Evolutionary conservation across 2,113 vertebrate species (phyloP).

Genomic region (Dipodomys merriami): DNA sequence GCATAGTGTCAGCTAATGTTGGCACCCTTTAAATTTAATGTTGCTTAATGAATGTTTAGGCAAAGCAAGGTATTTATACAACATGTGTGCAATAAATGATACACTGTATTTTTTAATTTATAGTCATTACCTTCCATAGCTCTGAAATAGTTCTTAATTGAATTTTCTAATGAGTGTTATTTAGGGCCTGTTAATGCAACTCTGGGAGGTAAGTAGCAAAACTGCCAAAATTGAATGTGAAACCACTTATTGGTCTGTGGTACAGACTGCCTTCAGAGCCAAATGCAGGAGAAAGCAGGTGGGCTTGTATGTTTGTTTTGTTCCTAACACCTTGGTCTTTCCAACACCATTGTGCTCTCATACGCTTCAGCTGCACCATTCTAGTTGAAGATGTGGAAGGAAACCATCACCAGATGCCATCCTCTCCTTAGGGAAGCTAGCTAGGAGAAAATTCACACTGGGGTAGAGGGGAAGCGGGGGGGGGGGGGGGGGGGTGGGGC

Average conservation of each 20-base stretch:
- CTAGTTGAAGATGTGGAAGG: constrained; percentile 46
- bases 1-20: neutral
- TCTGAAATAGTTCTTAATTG: constrained; percentile 56
- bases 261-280: neutral
- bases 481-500: no score
- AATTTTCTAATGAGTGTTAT: constrained; percentile 62
- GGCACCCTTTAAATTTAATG: constrained; percentile 66
- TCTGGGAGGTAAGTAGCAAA: constrained; percentile 5
- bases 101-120: constrained; percentile 49
- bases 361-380: neutral
- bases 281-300: neutral
- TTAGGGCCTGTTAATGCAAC: constrained; percentile 44
- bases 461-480: no score
- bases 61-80: constrained; percentile 57
- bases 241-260: neutral
- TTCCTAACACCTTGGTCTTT: neutral
- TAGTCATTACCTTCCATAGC: constrained; percentile 11
- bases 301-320: neutral
- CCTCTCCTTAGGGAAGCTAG: neutral
- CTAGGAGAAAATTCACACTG: neutral
- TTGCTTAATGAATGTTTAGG: constrained; percentile 64
- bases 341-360: constrained; percentile 19
- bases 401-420: neutral
- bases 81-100: neutral
- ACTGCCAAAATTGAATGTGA: neutral